phyloP scores from a whole-genome alignment of 2,113 vertebrate species.

The Festucalex cinctus region DNA sequence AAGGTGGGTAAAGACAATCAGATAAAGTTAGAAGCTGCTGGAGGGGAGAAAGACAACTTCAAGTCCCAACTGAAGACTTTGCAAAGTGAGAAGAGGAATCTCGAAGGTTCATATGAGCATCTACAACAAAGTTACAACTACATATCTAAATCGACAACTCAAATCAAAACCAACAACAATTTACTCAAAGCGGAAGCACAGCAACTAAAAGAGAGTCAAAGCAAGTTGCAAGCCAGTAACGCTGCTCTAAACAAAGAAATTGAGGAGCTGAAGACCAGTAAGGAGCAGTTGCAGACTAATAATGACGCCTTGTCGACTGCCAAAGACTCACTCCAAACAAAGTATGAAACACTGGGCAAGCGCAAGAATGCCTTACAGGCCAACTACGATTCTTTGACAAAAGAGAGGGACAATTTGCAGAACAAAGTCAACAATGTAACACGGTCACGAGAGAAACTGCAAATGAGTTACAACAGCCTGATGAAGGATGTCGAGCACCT shows the following conservation, averaged over 20 bases:
- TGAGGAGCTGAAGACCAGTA: constrained; percentile 13
- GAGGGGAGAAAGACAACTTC: constrained; percentile 21
- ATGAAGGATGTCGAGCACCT: constrained; percentile 35
- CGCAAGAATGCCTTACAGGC: constrained; percentile 18
- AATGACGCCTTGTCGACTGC: constrained; percentile 1
- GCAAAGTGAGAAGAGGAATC: constrained; percentile 5
- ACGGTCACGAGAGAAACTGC: constrained; percentile 35
- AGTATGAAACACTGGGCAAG: neutral
- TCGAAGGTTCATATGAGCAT: rapidly evolving
- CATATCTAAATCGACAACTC: rapidly evolving
- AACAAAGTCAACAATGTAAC: constrained; percentile 47
- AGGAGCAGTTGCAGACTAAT: constrained; percentile 2
- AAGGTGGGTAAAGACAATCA: constrained; percentile 12
- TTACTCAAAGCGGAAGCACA: neutral
- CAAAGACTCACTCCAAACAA: constrained; percentile 4
- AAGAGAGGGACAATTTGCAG: constrained; percentile 47
- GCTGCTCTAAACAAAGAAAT: constrained; percentile 12
- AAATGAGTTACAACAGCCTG: constrained; percentile 30
- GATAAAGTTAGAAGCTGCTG: constrained; percentile 11
- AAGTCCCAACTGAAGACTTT: constrained; percentile 4
- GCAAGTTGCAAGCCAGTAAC: constrained; percentile 22
- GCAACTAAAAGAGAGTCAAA: constrained; percentile 6
- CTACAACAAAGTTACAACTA: rapidly evolving
- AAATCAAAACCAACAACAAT: constrained; percentile 6
- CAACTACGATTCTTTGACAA: neutral